Evolutionary conservation across 2,888 invertebrate species (phyloP).

Genomic region (Leptopterna dolabrata): DNA sequence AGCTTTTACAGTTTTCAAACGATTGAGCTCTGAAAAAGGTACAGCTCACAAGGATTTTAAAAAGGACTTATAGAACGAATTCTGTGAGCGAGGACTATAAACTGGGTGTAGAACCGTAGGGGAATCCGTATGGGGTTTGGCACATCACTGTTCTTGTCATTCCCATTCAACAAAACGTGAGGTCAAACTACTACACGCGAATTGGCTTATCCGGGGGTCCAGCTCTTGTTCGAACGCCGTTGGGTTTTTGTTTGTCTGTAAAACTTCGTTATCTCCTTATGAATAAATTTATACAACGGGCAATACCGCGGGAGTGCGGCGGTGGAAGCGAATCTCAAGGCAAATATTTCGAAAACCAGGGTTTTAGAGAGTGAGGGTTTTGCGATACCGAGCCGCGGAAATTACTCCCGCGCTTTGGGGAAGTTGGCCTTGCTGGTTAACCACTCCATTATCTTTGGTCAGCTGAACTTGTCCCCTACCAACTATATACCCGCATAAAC

Average conservation of each 20-base stretch:
- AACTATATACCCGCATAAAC: conserved; percentile 9
- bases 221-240: not conserved
- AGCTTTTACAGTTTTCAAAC: too few relatives aligned
- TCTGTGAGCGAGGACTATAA: too few relatives aligned
- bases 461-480: conserved; percentile 18
- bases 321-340: conserved; percentile 26
- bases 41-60: too few relatives aligned
- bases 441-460: conserved; percentile 48
- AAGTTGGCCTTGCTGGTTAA: conserved; percentile 26
- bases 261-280: conserved; percentile 35
- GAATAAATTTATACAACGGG: conserved; percentile 31
- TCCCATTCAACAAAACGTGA: not conserved
- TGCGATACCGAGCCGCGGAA: conserved; percentile 9
- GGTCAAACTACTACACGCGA: not conserved
- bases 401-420: conserved; percentile 8
- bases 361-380: not conserved
- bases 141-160: not conserved
- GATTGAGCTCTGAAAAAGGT: too few relatives aligned
- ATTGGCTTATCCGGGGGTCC: not conserved
- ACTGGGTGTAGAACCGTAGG: too few relatives aligned
- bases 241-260: conserved; percentile 1
- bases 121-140: too few relatives aligned
- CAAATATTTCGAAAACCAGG: conserved; percentile 36
- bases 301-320: not conserved
- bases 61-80: too few relatives aligned